phyloP scores from a whole-genome alignment of 2,888 invertebrate species.

The Erebia ligea region DNA sequence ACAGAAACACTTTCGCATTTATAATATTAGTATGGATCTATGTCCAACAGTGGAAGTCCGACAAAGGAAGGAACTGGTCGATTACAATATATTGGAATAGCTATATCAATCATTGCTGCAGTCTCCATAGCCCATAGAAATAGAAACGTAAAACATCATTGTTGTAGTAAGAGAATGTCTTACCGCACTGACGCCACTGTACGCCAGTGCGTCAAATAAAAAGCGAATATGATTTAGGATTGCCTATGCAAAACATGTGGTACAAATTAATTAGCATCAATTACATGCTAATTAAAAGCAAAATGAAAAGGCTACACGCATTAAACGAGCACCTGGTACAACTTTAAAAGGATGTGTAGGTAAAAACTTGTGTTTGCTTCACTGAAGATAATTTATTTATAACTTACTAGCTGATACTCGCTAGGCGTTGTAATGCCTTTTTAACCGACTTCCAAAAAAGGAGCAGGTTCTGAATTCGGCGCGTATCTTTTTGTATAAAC shows the following conservation, averaged over 20 bases:
- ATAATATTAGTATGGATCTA: too few species aligned
- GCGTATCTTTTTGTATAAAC: too few species aligned
- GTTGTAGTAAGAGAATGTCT: neutral
- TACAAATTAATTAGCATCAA: constrained; percentile 23
- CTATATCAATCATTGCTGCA: too few species aligned
- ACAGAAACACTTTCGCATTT: too few species aligned
- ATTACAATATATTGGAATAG: too few species aligned
- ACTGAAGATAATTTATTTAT: constrained; percentile 3
- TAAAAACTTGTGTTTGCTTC: constrained; percentile 10
- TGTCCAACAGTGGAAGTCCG: too few species aligned
- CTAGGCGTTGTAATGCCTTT: neutral
- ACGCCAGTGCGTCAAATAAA: neutral
- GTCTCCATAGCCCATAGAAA: too few species aligned
- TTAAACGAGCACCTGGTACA: neutral
- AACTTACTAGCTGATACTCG: neutral
- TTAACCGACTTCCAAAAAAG: too few species aligned
- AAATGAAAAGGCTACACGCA: constrained; percentile 5
- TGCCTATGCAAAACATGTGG: constrained; percentile 13
- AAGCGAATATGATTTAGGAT: neutral
- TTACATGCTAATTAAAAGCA: constrained; percentile 20
- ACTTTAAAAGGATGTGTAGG: constrained; percentile 1
- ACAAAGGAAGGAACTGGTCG: too few species aligned
- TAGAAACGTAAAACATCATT: too few species aligned
- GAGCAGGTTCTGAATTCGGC: too few species aligned
- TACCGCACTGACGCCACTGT: neutral